Conservation (phyloP, 2,888 invertebrate genomes). For the Drosophila pseudotakahashii region DNA sequence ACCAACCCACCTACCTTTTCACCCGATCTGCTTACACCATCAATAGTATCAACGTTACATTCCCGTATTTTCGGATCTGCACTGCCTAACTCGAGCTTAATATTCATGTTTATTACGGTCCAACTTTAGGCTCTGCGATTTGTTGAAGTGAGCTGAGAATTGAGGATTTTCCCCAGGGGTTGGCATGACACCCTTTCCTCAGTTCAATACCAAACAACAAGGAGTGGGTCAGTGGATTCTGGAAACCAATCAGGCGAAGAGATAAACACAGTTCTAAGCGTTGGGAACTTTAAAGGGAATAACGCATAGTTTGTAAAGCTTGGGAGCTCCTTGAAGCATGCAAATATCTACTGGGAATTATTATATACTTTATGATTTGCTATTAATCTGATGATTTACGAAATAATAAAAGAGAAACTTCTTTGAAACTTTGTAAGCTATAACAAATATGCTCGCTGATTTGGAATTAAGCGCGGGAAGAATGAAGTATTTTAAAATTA, state of each 20-base stretch:
- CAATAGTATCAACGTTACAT: not conserved
- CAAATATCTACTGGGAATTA: no score
- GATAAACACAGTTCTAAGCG: not conserved
- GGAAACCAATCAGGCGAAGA: not conserved
- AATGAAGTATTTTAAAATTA: no score
- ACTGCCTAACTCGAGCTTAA: conserved; percentile 38
- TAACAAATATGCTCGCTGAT: no score
- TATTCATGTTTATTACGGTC: conserved; percentile 48
- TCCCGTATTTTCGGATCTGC: not conserved
- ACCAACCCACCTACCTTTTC: not conserved
- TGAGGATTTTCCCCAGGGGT: conserved; percentile 1
- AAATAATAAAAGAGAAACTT: no score
- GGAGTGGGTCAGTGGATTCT: not conserved
- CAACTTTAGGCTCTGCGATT: conserved; percentile 14
- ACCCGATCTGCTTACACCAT: conserved; percentile 1
- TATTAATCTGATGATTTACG: not conserved
- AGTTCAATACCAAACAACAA: no score
- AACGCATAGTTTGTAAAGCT: not conserved
- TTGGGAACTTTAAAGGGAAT: not conserved
- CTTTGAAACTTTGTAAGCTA: no score
- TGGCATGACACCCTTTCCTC: not conserved
- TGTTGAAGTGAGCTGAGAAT: conserved; percentile 9
- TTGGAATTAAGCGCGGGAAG: no score
- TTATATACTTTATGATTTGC: not conserved
- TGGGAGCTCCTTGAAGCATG: no score